Evolutionary conservation across 2,888 invertebrate genomes (phyloP).

Genomic region (Antheraea assamensis): DNA sequence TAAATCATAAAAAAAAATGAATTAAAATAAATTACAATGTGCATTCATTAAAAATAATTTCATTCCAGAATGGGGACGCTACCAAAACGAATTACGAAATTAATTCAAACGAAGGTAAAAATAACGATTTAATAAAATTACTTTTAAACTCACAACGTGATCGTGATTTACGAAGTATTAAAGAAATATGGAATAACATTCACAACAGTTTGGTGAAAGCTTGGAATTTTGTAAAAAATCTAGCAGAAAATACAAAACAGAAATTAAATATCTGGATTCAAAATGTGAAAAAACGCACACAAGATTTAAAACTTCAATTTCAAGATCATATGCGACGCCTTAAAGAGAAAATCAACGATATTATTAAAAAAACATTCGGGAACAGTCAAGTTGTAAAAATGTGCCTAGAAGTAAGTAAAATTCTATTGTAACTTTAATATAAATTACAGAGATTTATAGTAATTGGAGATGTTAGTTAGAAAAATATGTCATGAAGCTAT

Average conservation of each 20-base stretch:
- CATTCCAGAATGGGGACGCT: conserved; percentile 2
- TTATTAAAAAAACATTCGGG: conserved; percentile 38
- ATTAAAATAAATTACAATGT: not conserved
- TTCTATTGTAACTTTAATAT: not conserved
- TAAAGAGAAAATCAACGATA: conserved; percentile 34
- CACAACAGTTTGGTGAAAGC: conserved; percentile 42
- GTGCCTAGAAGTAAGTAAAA: conserved; percentile 48
- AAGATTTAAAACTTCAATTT: conserved; percentile 35
- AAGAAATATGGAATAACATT: conserved; percentile 45
- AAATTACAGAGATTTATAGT: no score
- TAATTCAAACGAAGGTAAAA: not conserved
- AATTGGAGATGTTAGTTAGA: no score
- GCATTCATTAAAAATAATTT: not conserved
- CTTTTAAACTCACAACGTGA: conserved; percentile 17
- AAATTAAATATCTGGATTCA: conserved; percentile 42
- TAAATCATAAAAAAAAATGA: not conserved
- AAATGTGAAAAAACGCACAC: conserved; percentile 42
- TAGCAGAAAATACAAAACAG: conserved; percentile 42
- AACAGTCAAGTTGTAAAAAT: conserved; percentile 40
- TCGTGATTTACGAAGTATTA: conserved; percentile 28
- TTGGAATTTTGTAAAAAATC: conserved; percentile 47
- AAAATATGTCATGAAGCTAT: no score
- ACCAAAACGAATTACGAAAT: not conserved
- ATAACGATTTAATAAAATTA: not conserved
- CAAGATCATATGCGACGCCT: conserved; percentile 38